Percentiles rank a stretch among this genome's conserved stretches.
These are phyloP conservation scores for Rhabdomys dilectus DNA, from an alignment of 2,113 vertebrate species.

Conservation along the genomic window DNA sequence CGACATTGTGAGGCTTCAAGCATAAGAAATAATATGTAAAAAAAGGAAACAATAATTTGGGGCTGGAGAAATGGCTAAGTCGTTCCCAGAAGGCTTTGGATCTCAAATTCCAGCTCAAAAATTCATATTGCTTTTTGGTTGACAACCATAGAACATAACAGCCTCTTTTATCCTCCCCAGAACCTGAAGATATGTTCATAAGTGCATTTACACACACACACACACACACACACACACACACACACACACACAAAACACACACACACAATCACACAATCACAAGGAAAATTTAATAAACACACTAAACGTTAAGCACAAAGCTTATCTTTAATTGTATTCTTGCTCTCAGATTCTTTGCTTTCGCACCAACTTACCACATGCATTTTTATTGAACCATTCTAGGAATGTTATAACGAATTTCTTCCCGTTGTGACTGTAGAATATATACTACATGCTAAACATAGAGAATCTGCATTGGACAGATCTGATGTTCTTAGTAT, in stretches of 20 bases:
- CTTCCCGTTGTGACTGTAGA: neutral
- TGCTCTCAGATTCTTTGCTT: neutral
- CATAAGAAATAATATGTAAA: neutral
- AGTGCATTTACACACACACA: neutral
- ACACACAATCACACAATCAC: neutral
- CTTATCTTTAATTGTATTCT: rapidly evolving
- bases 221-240: neutral
- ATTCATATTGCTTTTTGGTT: neutral
- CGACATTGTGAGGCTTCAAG: neutral
- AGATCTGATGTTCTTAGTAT: neutral
- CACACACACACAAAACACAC: neutral
- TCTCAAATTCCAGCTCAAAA: neutral
- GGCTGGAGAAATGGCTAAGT: neutral
- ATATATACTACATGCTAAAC: neutral
- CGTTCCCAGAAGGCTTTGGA: neutral
- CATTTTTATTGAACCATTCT: neutral
- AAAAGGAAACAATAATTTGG: neutral
- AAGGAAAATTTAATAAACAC: neutral
- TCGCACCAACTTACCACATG: rapidly evolving
- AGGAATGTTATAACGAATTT: neutral
- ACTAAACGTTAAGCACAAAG: neutral
- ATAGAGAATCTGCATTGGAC: neutral
- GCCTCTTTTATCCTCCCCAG: neutral
- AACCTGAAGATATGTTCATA: neutral
- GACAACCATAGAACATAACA: neutral